phyloP scores from a whole-genome alignment of 2,113 vertebrate genomes.

The Octodon degus region DNA sequence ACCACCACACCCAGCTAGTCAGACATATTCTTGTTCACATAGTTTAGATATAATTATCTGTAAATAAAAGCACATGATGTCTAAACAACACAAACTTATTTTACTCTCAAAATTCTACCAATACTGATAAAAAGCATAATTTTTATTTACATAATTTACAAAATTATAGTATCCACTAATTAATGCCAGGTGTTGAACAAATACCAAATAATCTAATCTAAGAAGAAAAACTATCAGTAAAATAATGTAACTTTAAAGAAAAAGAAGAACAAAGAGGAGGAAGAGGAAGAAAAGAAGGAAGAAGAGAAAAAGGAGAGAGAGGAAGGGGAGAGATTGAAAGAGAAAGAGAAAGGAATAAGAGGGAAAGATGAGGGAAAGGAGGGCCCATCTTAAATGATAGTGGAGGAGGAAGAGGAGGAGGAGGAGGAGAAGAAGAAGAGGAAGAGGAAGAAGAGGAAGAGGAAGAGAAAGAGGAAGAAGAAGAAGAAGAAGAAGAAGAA shows the following conservation, averaged over 20 bases:
- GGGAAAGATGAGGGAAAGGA: not conserved
- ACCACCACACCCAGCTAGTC: not conserved
- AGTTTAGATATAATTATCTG: not conserved
- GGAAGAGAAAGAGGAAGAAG: too few species aligned
- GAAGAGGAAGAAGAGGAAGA: too few species aligned
- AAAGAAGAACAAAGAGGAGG: too few species aligned
- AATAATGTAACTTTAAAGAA: not conserved
- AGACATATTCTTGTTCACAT: not conserved
- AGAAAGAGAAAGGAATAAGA: too few species aligned
- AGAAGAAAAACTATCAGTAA: not conserved
- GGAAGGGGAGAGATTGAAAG: too few species aligned
- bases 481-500: accelerated
- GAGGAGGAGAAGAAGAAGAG: too few species aligned
- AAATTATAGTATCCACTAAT: not conserved
- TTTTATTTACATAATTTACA: slow-evolving; percentile 49
- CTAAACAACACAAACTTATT: not conserved
- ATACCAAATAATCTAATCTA: not conserved
- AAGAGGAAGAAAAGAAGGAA: too few species aligned
- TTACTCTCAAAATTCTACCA: not conserved
- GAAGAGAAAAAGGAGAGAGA: not conserved
- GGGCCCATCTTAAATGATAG: too few species aligned
- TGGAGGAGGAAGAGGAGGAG: too few species aligned
- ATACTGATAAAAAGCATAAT: slow-evolving; percentile 15
- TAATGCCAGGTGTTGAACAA: not conserved
- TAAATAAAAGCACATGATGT: not conserved